These are phyloP conservation scores for Trimorus sp. DNA, from an alignment of 2,888 invertebrate species.

Conservation along the genomic window DNA sequence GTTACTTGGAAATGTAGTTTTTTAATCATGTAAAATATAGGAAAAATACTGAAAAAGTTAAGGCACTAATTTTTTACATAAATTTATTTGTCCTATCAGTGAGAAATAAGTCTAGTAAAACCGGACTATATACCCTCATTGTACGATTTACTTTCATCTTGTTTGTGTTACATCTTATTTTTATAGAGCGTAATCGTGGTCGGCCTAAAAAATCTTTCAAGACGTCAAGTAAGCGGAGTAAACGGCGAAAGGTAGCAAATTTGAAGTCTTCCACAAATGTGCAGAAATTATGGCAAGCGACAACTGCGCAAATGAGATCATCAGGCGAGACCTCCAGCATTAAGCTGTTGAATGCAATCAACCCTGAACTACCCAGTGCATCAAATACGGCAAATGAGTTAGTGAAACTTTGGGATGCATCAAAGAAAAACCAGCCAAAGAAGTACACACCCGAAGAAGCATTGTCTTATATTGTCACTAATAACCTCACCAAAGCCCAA, in stretches of 20 bases:
- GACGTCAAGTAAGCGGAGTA: background rate
- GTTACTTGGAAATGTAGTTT: no score
- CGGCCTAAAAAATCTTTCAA: conserved; percentile 4
- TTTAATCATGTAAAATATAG: no score
- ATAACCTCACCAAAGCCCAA: conserved; percentile 7
- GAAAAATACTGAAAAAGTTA: no score
- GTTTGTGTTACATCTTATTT: no score
- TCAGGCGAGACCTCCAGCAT: no score
- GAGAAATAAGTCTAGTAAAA: no score
- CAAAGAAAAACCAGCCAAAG: background rate
- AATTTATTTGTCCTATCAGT: no score
- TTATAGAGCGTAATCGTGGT: background rate
- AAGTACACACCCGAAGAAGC: conserved; percentile 18
- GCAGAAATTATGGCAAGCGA: background rate
- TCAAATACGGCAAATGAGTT: background rate
- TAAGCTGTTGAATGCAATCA: background rate
- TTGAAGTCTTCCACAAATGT: no score
- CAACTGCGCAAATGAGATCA: background rate
- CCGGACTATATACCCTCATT: no score
- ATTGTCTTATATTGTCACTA: background rate
- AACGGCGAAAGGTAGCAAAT: background rate
- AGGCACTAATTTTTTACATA: no score
- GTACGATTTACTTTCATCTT: no score
- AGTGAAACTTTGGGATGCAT: background rate
- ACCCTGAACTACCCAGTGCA: background rate